Evolutionary conservation across 2,888 invertebrate genomes (phyloP), one percentile per base, ranked within the genome.

Genomic region (Mystacides longicornis): DNA sequence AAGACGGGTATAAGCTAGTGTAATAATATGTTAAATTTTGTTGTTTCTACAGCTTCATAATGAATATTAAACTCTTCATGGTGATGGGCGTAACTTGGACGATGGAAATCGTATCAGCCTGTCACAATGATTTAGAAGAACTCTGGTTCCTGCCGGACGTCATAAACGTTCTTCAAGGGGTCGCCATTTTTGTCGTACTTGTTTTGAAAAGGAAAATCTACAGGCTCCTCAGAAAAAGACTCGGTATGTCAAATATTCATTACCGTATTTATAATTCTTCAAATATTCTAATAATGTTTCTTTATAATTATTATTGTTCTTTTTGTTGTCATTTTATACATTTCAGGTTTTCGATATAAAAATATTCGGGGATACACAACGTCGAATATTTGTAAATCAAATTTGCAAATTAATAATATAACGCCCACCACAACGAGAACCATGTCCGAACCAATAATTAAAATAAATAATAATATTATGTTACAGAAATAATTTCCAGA

Each of bases 31-130:
- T n/a, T n/a, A n/a, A n/a, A n/a, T n/a, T n/a, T n/a, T n/a, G n/a
- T n/a, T n/a, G 14, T 9, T 20, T 47, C 20, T 71, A 50, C 69
- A 85, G 87, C 66, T 82, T 87, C 62, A 71, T 81, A 23, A 78
- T 89, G 73, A 86, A 86, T 56, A 75, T 83, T 0, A 89, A 89
- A 66, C 70, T 89, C 1, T 88, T 87, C 72, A 73, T 88, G 58
- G 86, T 89, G 47, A 89, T 89, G 89, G 89, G 89, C 1, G 80
- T 87, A 0, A 81, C 84, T 0, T 89, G 88, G 85, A 70, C 82
- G 2, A 75, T 84, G 47, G 88, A 88, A 68, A 71, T 85, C 3
- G 65, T 82, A 11, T 83, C 86, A 3, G 80, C 80, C 1, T 61
- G 82, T 22, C 69, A 79, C 47, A 68, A 71, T 37, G 69, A 79